A percentile compares a stretch with the other conserved stretches of the same genome.
Evolutionary conservation across 2,797 vertebrate genomes (phyloP).

Genomic region (Clarias platycephalus): DNA sequence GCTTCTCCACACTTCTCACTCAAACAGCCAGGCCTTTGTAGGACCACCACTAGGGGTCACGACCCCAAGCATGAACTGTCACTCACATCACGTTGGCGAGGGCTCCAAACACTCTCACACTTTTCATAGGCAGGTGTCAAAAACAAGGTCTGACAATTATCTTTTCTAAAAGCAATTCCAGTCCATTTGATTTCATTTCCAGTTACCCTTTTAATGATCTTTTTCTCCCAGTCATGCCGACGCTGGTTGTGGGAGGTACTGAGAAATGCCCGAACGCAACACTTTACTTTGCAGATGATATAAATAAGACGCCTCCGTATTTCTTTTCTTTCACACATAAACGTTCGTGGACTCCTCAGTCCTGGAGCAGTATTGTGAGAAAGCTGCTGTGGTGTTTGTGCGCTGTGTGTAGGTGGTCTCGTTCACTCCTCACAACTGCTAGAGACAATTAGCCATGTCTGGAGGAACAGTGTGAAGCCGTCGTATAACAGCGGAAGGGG

Average conservation of each 20-base stretch:
- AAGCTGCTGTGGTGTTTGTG: conserved; percentile 40
- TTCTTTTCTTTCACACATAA: conserved; percentile 36
- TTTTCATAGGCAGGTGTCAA: conserved; percentile 14
- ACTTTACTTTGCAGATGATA: conserved; percentile 56
- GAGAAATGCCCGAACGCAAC: conserved; percentile 58
- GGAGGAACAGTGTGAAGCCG: conserved; percentile 54
- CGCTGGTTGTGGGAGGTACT: conserved; percentile 64
- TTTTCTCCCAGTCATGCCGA: conserved; percentile 60
- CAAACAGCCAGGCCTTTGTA: conserved; percentile 48
- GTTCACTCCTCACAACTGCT: conserved; percentile 43
- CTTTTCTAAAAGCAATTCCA: background rate
- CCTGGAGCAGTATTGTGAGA: conserved; percentile 23
- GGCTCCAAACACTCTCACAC: conserved; percentile 39
- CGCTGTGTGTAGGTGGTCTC: conserved; percentile 56
- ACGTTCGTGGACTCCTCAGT: conserved; percentile 24
- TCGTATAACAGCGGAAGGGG: conserved; percentile 52
- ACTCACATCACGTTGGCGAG: conserved; percentile 47
- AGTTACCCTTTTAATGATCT: conserved; percentile 46
- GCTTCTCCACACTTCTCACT: conserved; percentile 49
- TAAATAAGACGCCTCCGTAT: conserved; percentile 43
- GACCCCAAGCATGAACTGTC: conserved; percentile 56
- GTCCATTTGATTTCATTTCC: conserved; percentile 9
- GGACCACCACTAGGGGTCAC: conserved; percentile 54
- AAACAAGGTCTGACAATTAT: background rate
- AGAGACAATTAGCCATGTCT: conserved; percentile 59